Percentiles rank a stretch among this genome's conserved stretches.
Conservation (phyloP, 2,113 vertebrate genomes). For the Engraulis encrasicolus region DNA sequence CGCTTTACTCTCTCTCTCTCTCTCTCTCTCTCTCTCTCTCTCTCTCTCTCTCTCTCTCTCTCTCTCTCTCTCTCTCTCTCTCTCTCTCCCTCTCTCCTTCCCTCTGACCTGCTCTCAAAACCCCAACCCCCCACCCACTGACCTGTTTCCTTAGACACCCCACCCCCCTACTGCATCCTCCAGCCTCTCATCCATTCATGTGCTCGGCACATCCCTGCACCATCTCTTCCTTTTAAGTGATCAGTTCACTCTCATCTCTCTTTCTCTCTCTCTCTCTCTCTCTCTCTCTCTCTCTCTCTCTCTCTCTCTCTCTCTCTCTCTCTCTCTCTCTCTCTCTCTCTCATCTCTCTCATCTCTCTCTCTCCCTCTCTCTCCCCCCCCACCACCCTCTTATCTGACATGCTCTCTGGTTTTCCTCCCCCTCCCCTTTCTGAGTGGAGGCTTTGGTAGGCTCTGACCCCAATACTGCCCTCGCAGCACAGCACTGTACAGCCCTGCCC, state of each 20-base stretch:
- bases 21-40: not conserved
- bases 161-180: not conserved
- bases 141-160: constrained; percentile 9
- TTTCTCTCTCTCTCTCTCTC: constrained; percentile 5
- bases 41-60: too few relatives aligned
- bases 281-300: not conserved
- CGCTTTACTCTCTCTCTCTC: not conserved
- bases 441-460: constrained; percentile 42
- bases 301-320: not conserved
- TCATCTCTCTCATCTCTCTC: not conserved
- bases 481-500: not conserved
- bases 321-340: not conserved
- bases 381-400: constrained; percentile 22
- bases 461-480: constrained; percentile 19
- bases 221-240: not conserved
- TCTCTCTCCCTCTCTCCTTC: not conserved
- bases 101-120: not conserved
- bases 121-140: not conserved
- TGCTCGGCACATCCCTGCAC: not conserved
- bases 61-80: not conserved
- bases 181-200: not conserved
- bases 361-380: not conserved
- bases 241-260: not conserved
- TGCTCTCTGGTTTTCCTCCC: constrained; percentile 10
- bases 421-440: not conserved